Base-by-base conservation (phyloP, 2,113 vertebrate genomes). In the Melanotaenia duboulayi region DNA sequence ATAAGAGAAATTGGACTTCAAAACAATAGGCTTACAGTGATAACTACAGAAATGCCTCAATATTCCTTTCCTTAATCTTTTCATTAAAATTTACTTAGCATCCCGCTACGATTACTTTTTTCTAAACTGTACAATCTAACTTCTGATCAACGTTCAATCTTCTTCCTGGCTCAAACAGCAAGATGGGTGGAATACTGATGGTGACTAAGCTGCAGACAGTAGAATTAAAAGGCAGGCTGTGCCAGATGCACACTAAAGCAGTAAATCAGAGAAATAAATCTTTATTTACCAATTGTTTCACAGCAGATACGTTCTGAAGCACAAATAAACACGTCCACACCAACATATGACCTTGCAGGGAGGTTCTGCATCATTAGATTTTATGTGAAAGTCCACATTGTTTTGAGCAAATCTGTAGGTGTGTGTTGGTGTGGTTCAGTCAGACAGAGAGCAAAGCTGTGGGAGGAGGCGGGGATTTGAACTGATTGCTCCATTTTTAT, bases 391-490 rank as follows among this genome's bases (percentile, higher is more conserved):
- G 56, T 58, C 32, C 56, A 39, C 32, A 39, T 58, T 58, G 4
- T 58, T 19, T 8, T 20, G 13, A 37, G 56, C n/a, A 39, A 58
- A 32, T 20, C 56, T 22, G 25, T 28, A 35, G 32, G 32, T 57
- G 55, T n/a, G 59, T 46, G 59, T 9, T 46, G 23, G 40, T 19
- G 23, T 5, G 60, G 16, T 17, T 19, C 11, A 11, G 25, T 20
- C 55, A 57, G 54, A 56, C 54, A 19, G 55, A 7, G 28, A 57
- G 55, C 55, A n/a, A 11, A 35, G 55, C 55, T 37, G 55, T 10
- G 55, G 25, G 28, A 57, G 28, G 25, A 35, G 25, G 25, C 25
- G 3, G 55, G 5, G 25, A 56, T 56, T 17, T 35, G 32, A 57
- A 55, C 28, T 28, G 19, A 35, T 37, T n/a, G 55, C 28, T 57